phyloP scores from a whole-genome alignment of 1,140 invertebrate genomes.

The Brachionus sp. region DNA sequence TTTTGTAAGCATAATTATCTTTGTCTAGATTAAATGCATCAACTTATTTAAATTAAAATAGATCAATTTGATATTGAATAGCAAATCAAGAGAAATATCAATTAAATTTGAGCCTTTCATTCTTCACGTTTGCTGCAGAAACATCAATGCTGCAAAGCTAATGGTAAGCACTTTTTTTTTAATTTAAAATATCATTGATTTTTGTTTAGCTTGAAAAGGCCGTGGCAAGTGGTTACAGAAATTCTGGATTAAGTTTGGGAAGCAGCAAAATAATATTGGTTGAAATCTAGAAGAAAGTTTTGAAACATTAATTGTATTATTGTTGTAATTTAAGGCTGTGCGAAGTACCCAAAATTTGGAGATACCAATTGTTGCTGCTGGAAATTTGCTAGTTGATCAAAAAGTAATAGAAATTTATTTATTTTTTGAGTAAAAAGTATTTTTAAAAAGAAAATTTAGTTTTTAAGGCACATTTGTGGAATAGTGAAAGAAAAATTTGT shows the following conservation, averaged over 20 bases:
- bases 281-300: neutral
- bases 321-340: neutral
- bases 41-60: neutral
- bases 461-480: neutral
- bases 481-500: neutral
- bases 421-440: neutral
- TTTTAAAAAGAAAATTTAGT: neutral
- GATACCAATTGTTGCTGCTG: neutral
- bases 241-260: slow-evolving; percentile 40
- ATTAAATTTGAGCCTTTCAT: slow-evolving; percentile 42
- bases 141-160: neutral
- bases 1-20: slow-evolving; percentile 8
- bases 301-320: neutral
- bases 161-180: neutral
- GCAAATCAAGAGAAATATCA: neutral
- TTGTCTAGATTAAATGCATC: neutral
- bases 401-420: neutral
- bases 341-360: slow-evolving; percentile 44
- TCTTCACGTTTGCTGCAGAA: slow-evolving; percentile 35
- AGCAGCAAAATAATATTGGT: slow-evolving; percentile 29
- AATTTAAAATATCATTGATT: neutral
- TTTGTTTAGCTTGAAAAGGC: slow-evolving; percentile 16
- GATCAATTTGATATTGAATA: neutral
- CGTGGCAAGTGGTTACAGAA: slow-evolving; percentile 29
- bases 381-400: neutral